Conservation (phyloP, 2,113 vertebrate species). For the Anoplopoma fimbria region DNA sequence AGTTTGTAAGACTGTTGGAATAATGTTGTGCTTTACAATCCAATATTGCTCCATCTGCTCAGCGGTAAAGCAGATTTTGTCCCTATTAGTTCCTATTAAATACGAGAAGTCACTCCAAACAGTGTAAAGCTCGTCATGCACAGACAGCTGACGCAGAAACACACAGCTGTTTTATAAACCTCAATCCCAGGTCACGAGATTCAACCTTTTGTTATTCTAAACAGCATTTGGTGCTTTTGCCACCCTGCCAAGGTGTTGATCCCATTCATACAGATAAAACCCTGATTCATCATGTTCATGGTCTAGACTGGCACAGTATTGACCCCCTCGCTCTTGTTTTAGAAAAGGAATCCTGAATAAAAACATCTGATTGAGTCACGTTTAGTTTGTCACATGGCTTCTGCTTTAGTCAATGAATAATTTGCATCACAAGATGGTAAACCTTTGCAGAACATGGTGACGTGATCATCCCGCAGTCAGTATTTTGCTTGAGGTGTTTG, state of each 20-base stretch:
- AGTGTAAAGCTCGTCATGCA: not conserved
- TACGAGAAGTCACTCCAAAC: not conserved
- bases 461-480: not conserved
- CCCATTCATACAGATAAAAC: conserved; percentile 65
- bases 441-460: not conserved
- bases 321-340: too few relatives aligned
- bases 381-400: not conserved
- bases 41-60: not conserved
- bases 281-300: conserved; percentile 71
- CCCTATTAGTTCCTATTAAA: not conserved
- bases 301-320: conserved; percentile 42
- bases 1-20: not conserved
- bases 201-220: conserved; percentile 64
- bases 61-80: not conserved
- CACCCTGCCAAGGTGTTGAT: conserved; percentile 65
- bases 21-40: not conserved
- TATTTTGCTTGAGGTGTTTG: not conserved
- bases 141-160: conserved; percentile 20
- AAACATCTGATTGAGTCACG: not conserved
- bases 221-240: conserved; percentile 45
- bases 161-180: conserved; percentile 57
- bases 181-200: conserved; percentile 42
- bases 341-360: not conserved
- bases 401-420: not conserved
- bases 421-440: not conserved